Percentiles rank a stretch among this genome's conserved stretches.
Conservation (phyloP, 2,797 vertebrate species). For the Gastrophryne carolinensis region DNA sequence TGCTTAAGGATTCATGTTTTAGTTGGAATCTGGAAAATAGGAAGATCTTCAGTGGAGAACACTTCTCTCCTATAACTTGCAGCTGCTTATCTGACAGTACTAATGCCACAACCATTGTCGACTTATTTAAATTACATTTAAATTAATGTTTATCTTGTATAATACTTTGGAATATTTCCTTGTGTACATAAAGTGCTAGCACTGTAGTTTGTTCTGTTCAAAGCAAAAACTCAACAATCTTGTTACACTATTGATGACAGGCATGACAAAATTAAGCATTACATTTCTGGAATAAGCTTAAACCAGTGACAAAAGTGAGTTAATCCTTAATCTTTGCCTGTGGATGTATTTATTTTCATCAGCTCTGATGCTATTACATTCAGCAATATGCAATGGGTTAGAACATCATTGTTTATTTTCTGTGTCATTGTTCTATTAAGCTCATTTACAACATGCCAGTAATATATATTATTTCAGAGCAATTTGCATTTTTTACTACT, state of each 20-base stretch:
- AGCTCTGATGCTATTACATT: conserved; percentile 36
- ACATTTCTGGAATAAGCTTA: conserved; percentile 48
- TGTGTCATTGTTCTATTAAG: conserved; percentile 57
- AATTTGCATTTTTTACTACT: conserved; percentile 53
- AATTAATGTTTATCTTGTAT: conserved; percentile 33
- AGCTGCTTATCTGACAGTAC: background rate
- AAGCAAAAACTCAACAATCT: conserved; percentile 52
- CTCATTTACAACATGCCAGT: conserved; percentile 46
- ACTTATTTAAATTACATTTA: conserved; percentile 18
- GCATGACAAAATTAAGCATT: conserved; percentile 55
- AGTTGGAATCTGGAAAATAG: no score
- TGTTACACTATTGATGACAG: conserved; percentile 59
- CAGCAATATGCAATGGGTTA: background rate
- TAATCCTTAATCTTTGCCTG: conserved; percentile 56
- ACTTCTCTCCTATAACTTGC: no score
- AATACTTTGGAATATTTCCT: conserved; percentile 34
- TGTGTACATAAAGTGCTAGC: conserved; percentile 50
- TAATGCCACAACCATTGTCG: conserved; percentile 21
- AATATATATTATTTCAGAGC: conserved; percentile 53
- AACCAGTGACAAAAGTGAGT: conserved; percentile 48
- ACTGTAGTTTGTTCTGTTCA: conserved; percentile 53
- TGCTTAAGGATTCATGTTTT: no score
- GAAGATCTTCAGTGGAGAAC: no score
- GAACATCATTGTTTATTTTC: conserved; percentile 47
- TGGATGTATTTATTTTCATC: conserved; percentile 49